These are phyloP conservation scores for Choristoneura fumiferana DNA, from an alignment of 1,140 invertebrate genomes.

Conservation along the genomic window DNA sequence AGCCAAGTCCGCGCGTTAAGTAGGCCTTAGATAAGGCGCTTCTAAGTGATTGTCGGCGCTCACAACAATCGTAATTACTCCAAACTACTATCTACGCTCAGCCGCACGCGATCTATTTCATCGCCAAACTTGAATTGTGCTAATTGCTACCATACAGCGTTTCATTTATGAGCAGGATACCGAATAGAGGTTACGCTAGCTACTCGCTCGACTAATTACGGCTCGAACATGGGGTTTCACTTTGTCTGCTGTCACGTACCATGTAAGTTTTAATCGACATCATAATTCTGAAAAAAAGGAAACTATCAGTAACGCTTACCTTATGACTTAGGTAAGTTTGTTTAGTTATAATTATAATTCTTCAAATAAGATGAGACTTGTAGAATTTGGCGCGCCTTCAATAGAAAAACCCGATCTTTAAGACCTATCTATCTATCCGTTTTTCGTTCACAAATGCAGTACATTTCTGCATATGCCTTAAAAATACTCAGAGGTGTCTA, in stretches of 20 bases:
- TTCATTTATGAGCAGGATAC: constrained; percentile 18
- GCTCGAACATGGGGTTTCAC: constrained; percentile 24
- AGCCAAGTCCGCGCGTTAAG: constrained; percentile 65
- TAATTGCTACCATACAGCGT: constrained; percentile 49
- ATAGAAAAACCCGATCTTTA: too few relatives aligned
- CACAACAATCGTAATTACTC: constrained; percentile 76
- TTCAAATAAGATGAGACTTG: too few relatives aligned
- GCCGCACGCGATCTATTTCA: constrained; percentile 68
- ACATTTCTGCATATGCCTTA: too few relatives aligned
- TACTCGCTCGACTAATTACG: too few relatives aligned
- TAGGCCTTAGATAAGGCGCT: constrained; percentile 74
- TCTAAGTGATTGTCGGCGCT: constrained; percentile 76
- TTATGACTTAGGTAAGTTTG: too few relatives aligned
- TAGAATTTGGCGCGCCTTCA: too few relatives aligned
- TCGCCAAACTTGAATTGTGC: constrained; percentile 55
- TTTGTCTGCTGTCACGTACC: constrained; percentile 32
- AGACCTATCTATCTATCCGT: too few relatives aligned
- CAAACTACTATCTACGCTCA: constrained; percentile 67
- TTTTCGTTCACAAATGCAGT: too few relatives aligned
- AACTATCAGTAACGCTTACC: too few relatives aligned
- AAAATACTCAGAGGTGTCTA: too few relatives aligned
- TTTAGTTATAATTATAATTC: too few relatives aligned
- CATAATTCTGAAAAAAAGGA: too few relatives aligned
- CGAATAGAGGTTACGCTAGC: constrained; percentile 11
- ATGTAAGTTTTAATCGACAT: constrained; percentile 32